Conservation (phyloP, 2,797 vertebrate genomes). For the Taeniopygia guttata region DNA sequence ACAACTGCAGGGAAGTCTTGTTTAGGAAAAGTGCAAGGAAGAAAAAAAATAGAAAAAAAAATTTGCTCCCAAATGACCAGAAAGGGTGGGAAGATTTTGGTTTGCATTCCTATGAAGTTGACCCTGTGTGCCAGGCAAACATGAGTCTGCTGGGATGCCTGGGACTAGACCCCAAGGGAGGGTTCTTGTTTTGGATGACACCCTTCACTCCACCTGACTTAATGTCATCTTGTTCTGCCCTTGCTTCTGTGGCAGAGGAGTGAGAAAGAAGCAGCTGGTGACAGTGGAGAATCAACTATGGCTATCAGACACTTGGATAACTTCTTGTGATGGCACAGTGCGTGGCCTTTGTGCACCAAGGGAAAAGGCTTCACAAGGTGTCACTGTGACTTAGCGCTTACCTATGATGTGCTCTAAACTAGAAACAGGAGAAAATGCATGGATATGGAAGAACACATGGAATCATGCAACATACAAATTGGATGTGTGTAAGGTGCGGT, state of each 20-base stretch:
- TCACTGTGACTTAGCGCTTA: background rate
- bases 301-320: background rate
- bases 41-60: background rate
- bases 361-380: background rate
- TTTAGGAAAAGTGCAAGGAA: background rate
- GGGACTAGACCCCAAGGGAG: background rate
- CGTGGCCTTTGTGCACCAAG: background rate
- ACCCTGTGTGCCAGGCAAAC: background rate
- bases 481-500: background rate
- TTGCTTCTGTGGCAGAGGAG: background rate
- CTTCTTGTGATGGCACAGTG: background rate
- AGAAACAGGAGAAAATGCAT: background rate
- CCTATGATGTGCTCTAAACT: background rate
- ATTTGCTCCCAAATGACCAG: background rate
- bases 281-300: background rate
- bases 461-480: background rate
- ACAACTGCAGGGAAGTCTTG: background rate
- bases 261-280: background rate
- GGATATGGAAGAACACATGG: background rate
- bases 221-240: background rate
- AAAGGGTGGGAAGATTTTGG: background rate
- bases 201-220: background rate
- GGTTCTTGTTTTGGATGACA: background rate
- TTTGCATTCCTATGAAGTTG: background rate
- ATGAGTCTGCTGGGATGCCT: background rate